A percentile compares a stretch with the other conserved stretches of the same genome.
phyloP scores from a whole-genome alignment of 2,113 vertebrate species.

The Cryptomyrus ogoouensis region DNA sequence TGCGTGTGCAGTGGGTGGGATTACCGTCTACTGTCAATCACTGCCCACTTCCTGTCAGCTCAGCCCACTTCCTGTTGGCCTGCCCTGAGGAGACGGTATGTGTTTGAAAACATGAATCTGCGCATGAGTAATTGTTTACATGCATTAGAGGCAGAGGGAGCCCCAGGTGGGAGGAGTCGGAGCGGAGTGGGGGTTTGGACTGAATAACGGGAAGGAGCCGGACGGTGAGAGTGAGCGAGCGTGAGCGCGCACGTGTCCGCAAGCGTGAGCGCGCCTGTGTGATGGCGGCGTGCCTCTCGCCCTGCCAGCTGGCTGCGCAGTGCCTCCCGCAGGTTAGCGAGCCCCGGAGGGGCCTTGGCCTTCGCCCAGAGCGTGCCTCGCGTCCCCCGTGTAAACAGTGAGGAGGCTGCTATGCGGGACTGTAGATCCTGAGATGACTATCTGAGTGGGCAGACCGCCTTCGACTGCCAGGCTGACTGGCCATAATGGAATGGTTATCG shows the following conservation, averaged over 20 bases:
- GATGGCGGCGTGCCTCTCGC: background rate
- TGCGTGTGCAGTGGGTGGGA: background rate
- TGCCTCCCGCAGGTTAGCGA: background rate
- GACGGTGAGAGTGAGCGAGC: background rate
- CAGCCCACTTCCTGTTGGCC: background rate
- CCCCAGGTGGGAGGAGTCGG: background rate
- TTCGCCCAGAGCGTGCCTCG: background rate
- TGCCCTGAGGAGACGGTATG: background rate
- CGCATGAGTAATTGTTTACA: background rate
- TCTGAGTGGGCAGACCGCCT: background rate
- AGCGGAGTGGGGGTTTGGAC: background rate
- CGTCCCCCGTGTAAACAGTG: background rate
- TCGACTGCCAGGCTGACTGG: background rate
- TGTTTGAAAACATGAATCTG: background rate
- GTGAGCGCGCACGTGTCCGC: background rate
- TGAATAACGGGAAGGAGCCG: background rate
- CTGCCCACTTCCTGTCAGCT: background rate
- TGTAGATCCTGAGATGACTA: constrained; percentile 9
- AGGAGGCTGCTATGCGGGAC: background rate
- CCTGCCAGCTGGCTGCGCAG: background rate
- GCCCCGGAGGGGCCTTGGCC: background rate
- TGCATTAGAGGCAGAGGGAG: background rate
- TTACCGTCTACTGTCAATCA: background rate
- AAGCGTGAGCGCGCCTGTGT: background rate
- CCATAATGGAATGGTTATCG: constrained; percentile 9